A percentile compares a stretch with the other conserved stretches of the same genome.
Evolutionary conservation across 1,140 invertebrate genomes (phyloP).

Genomic region (Brachionus manjavacas): DNA sequence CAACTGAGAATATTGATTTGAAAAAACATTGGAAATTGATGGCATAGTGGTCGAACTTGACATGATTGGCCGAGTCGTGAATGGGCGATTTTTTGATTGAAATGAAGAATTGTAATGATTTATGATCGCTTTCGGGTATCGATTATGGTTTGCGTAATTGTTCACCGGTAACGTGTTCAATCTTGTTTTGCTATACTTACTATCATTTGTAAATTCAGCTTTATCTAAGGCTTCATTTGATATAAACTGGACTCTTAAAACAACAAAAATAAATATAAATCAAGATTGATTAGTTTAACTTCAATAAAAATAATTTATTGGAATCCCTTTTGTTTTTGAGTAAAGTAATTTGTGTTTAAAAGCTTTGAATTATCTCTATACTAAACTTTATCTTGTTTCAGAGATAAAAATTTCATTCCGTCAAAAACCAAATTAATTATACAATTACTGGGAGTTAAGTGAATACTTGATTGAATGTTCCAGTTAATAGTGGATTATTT

Average conservation of each 20-base stretch:
- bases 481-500: too few species aligned
- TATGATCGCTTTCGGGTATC: not conserved
- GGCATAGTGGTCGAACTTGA: slow-evolving; percentile 7
- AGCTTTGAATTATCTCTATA: not conserved
- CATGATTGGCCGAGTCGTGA: not conserved
- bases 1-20: slow-evolving; percentile 27
- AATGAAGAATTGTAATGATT: not conserved
- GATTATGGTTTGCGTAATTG: not conserved
- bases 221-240: slow-evolving; percentile 34
- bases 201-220: not conserved
- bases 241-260: slow-evolving; percentile 5
- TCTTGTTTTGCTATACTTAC: not conserved
- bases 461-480: too few species aligned
- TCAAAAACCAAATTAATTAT: too few species aligned
- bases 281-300: not conserved
- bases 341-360: not conserved
- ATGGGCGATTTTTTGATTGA: not conserved
- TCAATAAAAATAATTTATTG: not conserved
- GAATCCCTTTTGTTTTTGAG: not conserved
- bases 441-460: too few species aligned
- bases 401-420: not conserved
- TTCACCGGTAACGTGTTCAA: slow-evolving; percentile 20
- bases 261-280: not conserved
- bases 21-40: not conserved
- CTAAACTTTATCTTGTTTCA: not conserved